A percentile compares a stretch with the other conserved stretches of the same genome.
phyloP scores from a whole-genome alignment of 2,888 invertebrate genomes.

The Autographa pulchrina region DNA sequence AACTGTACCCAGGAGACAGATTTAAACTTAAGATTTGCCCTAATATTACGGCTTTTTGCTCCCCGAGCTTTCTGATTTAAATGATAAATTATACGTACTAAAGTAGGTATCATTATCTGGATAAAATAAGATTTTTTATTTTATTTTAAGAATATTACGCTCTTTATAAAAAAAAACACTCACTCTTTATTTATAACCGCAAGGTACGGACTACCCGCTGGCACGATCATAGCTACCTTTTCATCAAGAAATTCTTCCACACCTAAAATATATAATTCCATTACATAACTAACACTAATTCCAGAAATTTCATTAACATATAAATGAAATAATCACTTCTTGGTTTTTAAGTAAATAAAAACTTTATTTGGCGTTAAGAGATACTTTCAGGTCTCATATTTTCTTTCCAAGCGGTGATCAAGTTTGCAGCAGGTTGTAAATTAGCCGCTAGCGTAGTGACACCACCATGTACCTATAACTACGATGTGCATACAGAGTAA shows the following conservation, averaged over 20 bases:
- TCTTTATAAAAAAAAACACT: constrained; percentile 68
- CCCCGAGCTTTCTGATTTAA: neutral
- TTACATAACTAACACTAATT: neutral
- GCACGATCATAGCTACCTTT: constrained; percentile 93
- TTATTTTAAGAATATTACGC: no score
- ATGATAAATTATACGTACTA: neutral
- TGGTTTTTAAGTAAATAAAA: neutral
- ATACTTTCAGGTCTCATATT: no score
- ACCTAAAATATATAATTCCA: constrained; percentile 79
- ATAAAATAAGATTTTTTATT: no score
- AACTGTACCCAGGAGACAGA: neutral
- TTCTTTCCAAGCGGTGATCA: no score
- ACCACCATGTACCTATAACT: neutral
- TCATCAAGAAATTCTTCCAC: constrained; percentile 94
- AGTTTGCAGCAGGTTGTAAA: no score
- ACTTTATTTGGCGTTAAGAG: neutral
- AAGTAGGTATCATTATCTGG: no score
- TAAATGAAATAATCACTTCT: neutral
- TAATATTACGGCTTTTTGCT: neutral
- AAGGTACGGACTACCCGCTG: constrained; percentile 93
- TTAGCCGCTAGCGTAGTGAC: no score
- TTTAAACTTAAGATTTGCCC: neutral
- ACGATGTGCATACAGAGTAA: neutral
- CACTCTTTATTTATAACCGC: constrained; percentile 94
- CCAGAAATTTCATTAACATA: neutral